phyloP scores from a whole-genome alignment of 2,113 vertebrate genomes.

The Rhynchomys soricoides region DNA sequence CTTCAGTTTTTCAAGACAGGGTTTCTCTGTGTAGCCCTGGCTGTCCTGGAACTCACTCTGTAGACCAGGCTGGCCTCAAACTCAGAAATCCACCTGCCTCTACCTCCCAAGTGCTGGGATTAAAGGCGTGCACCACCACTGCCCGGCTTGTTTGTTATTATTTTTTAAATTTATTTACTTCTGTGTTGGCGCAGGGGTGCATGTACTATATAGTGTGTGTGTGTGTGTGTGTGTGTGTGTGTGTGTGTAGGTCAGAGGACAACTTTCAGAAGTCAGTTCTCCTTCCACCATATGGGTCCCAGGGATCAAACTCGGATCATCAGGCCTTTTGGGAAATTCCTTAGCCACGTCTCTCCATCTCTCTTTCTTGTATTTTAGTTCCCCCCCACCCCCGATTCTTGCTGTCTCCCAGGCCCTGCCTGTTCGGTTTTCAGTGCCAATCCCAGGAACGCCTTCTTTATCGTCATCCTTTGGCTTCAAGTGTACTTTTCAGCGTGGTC shows the following conservation, averaged over 20 bases:
- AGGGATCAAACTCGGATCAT: background rate
- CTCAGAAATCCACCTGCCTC: too few species aligned
- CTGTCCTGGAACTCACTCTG: too few species aligned
- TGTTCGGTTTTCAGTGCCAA: background rate
- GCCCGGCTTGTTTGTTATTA: too few species aligned
- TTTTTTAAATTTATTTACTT: background rate
- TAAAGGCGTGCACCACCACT: too few species aligned
- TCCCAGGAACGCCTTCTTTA: background rate
- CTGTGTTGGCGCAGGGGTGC: background rate
- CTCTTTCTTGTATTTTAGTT: background rate
- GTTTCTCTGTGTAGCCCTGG: too few species aligned
- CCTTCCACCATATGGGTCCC: background rate
- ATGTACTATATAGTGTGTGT: background rate
- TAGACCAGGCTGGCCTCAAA: too few species aligned
- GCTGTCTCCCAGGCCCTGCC: accelerated
- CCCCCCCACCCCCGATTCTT: too few species aligned
- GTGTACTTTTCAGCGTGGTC: background rate
- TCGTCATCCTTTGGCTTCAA: background rate
- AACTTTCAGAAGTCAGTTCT: background rate
- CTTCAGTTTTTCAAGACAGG: too few species aligned
- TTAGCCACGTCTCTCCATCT: background rate
- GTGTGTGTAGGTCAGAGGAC: background rate
- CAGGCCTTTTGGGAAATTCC: background rate
- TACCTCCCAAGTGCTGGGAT: too few species aligned
- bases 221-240: background rate